These are phyloP conservation scores for Macroramphosus scolopax DNA, from an alignment of 2,797 vertebrate genomes.

Conservation along the genomic window DNA sequence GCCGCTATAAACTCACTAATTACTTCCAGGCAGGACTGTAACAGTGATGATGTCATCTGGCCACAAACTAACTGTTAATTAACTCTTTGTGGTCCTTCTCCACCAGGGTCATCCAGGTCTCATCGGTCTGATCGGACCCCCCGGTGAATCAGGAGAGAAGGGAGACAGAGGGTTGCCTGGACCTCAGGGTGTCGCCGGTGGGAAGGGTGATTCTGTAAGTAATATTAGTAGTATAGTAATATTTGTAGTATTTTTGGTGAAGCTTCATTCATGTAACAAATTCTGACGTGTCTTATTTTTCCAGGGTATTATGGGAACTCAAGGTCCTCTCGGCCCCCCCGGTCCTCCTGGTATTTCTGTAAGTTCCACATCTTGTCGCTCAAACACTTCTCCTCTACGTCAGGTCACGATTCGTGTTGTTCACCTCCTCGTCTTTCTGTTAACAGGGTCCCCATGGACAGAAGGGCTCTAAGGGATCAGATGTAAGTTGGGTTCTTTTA, in stretches of 20 bases:
- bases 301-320: constrained; percentile 83
- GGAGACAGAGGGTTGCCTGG: constrained; percentile 96
- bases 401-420: too few species aligned
- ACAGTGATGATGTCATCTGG: constrained; percentile 2
- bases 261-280: too few species aligned
- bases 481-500: constrained; percentile 78
- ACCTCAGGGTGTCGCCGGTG: constrained; percentile 84
- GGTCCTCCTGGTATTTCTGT: constrained; percentile 95
- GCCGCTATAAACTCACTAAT: constrained; percentile 50
- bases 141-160: constrained; percentile 82
- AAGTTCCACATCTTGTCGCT: constrained; percentile 64
- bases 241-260: too few species aligned
- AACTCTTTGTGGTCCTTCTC: not conserved
- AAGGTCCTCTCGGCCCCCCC: constrained; percentile 92
- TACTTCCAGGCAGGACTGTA: constrained; percentile 49
- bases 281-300: constrained; percentile 8
- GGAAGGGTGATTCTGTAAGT: constrained; percentile 93
- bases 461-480: constrained; percentile 94
- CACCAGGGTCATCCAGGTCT: constrained; percentile 82
- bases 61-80: too few species aligned
- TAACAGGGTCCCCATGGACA: constrained; percentile 89
- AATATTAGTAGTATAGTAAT: too few species aligned
- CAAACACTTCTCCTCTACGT: not conserved
- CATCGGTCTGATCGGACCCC: constrained; percentile 82
- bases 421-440: not conserved